Evolutionary conservation across 2,888 invertebrate genomes (phyloP).

Genomic region (Polyommatus icarus): DNA sequence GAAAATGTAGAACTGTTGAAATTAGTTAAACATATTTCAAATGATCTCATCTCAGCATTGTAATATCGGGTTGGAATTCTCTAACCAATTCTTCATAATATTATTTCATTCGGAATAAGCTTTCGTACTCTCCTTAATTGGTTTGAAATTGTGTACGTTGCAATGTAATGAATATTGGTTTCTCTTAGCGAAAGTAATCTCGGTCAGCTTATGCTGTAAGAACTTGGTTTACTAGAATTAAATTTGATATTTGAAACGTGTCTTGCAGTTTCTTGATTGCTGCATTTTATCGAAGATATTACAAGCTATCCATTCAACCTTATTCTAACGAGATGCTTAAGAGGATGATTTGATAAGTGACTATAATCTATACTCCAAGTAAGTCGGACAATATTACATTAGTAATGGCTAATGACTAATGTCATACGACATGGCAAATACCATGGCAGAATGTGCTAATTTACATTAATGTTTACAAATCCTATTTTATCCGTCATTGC

Average conservation of each 20-base stretch:
- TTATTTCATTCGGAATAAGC: not conserved
- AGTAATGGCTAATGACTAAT: no score
- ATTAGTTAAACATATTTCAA: not conserved
- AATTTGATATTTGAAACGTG: conserved; percentile 8
- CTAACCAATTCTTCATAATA: conserved; percentile 1
- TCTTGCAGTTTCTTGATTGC: not conserved
- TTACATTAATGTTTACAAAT: no score
- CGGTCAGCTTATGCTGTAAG: not conserved
- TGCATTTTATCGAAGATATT: not conserved
- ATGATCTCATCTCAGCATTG: not conserved
- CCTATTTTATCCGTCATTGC: no score
- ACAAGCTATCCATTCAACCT: not conserved
- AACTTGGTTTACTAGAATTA: not conserved
- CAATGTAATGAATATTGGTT: conserved; percentile 19
- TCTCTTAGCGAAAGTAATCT: conserved; percentile 14
- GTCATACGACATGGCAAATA: no score
- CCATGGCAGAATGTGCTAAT: no score
- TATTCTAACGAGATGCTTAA: not conserved
- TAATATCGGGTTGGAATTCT: not conserved
- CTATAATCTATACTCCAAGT: no score
- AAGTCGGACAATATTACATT: no score
- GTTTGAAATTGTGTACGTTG: conserved; percentile 21
- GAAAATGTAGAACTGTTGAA: no score
- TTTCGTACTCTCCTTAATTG: not conserved
- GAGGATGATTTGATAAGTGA: no score